These are phyloP conservation scores for Tanypteryx hageni DNA, from an alignment of 2,888 invertebrate genomes.

Conservation along the genomic window DNA sequence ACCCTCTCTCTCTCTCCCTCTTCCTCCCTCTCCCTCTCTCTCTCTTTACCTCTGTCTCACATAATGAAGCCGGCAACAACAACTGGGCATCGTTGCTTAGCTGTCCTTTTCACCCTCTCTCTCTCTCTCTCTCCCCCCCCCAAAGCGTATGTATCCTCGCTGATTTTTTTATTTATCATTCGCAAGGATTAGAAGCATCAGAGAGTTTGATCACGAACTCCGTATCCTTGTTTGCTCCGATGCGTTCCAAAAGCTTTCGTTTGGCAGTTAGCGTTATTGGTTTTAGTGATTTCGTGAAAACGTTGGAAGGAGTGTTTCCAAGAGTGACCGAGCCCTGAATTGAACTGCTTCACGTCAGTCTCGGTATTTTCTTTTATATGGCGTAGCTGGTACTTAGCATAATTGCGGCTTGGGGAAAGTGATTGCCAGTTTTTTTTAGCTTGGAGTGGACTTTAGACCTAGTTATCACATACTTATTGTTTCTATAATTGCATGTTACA, in stretches of 20 bases:
- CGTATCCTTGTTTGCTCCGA: background rate
- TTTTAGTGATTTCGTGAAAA: background rate
- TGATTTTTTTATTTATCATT: background rate
- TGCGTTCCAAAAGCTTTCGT: slow-evolving; percentile 19
- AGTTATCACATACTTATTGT: too few species aligned
- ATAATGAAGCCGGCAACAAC: background rate
- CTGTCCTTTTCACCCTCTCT: background rate
- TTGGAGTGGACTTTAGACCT: too few species aligned
- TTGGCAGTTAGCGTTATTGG: slow-evolving; percentile 19
- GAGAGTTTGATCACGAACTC: background rate
- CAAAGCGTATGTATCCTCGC: background rate
- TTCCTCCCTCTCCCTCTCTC: slow-evolving; percentile 43
- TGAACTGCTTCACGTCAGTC: too few species aligned
- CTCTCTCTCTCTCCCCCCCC: background rate
- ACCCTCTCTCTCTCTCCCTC: background rate
- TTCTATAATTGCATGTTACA: too few species aligned
- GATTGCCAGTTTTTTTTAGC: too few species aligned
- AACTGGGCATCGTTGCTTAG: background rate
- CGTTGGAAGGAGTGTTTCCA: background rate
- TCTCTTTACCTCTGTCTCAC: background rate
- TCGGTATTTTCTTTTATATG: too few species aligned
- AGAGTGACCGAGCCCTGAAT: background rate
- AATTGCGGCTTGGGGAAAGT: too few species aligned
- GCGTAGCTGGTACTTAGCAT: too few species aligned
- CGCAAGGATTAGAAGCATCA: background rate